Evolutionary conservation across 2,797 vertebrate genomes (phyloP), one percentile per base, ranked within the genome.

Genomic region (Emydoidea blandingii): DNA sequence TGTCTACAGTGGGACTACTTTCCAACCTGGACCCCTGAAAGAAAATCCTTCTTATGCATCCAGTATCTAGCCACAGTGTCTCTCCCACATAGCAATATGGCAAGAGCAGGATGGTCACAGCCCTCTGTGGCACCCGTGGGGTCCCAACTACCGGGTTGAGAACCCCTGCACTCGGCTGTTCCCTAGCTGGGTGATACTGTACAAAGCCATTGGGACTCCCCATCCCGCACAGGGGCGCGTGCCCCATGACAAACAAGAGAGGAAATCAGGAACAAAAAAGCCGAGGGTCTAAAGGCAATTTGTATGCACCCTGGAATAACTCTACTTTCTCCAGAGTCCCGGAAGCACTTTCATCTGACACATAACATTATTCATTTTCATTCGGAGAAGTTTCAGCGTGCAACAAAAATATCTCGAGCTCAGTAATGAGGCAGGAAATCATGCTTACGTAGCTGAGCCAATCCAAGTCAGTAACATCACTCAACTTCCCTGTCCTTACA

Each of bases 391-490:
- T 93, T 96, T 97, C 95, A 87, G 91, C 12, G 2, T 62, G 81
- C 47, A 96, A 90, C 93, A 93, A 95, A 97, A 97, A 95, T 94
- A 95, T 93, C 89, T 87, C 68, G 16, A 79, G 91, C 90, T 96
- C 94, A 86, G 94, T 96, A 96, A 97, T 92, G 96, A 97, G 96
- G 95, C 93, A 96, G 95, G 96, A 96, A 97, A 97, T 94, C 86
- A 89, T 95, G 95, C 95, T 97, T 96, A 95, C 56, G 91, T 97
- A 94, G 95, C 94, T 56, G 83, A 88, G 94, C 85, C 89, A 56
- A 44, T 68, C 41, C 44, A 57, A 78, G 47, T 76, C 37, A 95
- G 92, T 85, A 93, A 95, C 96, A 96, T 96, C 94, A 85, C 50
- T 97, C 93, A 97, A 85, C 78, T 87, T 94, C 19, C 62, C 96